Base-by-base conservation (phyloP, 2,888 invertebrate genomes). In the Ophion ellenae region DNA sequence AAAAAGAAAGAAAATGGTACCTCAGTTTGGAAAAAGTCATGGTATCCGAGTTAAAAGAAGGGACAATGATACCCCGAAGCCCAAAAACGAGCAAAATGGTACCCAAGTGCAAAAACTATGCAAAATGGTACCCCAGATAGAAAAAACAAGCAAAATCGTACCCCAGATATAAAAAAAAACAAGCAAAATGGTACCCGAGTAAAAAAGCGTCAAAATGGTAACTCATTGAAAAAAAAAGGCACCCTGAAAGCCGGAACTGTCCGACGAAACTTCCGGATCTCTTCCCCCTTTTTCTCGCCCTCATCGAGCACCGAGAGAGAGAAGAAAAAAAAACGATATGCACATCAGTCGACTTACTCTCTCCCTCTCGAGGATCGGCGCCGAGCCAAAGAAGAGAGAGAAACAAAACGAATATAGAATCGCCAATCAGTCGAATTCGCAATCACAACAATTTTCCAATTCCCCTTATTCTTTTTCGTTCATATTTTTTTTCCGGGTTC, bases 401-500 rank as follows among this genome's bases (percentile, higher is more conserved):
- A 53, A 9, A 63, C 10, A 64, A 17, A 64, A 66, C 5, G 3
- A 59, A 20, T 45, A 17, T 14, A 53, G 53, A 59, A 28, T 61
- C 17, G 45, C 5, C 75, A 75, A 80, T 70, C 17, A 24, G 7
- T n/a, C 77, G 32, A 64, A 64, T 14, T 11, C 28, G 20, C 17
- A 64, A 32, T 64, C 57, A 67, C 66, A 17, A 20, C 0, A 67
- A 20, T n/a, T 57, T n/a, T 64, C 17, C 14, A 67, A 63, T n/a
- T 28, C 17, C 57, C 70, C 59, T 53, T 74, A 63, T 24, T 47
- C 77, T 80, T 64, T 63, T 82, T 69, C 11, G 17, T 70, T 64
- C 45, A 32, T 47, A 40, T 76, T 45, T 81, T 66, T 75, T 53
- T 53, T 74, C 81, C 83, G 87, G 70, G 83, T 85, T 83, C 71